Base-by-base conservation (phyloP, 2,113 vertebrate species). In the Apteryx mantelli region DNA sequence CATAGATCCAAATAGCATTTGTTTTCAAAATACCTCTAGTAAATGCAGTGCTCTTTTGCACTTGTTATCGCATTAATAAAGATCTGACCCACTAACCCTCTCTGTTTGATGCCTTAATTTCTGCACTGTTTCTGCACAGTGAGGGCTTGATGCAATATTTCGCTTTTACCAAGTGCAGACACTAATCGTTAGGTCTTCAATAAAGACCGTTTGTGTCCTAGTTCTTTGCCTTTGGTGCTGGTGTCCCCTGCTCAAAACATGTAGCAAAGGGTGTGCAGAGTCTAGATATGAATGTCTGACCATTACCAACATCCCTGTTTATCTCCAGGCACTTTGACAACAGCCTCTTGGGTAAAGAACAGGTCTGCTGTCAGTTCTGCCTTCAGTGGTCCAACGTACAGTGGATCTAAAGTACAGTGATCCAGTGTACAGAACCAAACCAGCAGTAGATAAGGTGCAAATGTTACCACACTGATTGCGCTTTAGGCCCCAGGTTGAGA, bases 381-480 rank as follows among this genome's bases (percentile, higher is more conserved):
- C 55, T 79, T 81, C 5, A 6, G 14, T 34, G 24, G 36, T 78
- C n/a, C 1, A 7, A 18, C 0, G 2, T 4, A 13, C 46, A 48
- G 46, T 48, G 46, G 24, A 40, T 78, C 28, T 1, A 6, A 20
- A 0, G 2, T 4, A 11, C 4, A 7, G 14, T 34, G 24, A 40
- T 78, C n/a, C 1, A 7, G 20, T 0, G 2, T 4, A 13, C 24
- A 76, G 55, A 78, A 17, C 21, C 46, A 61, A 52, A 56, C 46
- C 40, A 82, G 71, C 52, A 89, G 50, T 63, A 7, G 44, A 71
- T 61, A 38, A 71, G 34, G 56, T 80, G 56, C 38, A 22, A 55
- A 32, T 18, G 80, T 34, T n/a, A 32, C 76, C 16, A 2, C 7
- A 7, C 56, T n/a, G 71, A 38, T 28, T 71, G 28, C 88, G 19